A percentile compares a stretch with the other conserved stretches of the same genome.
Conservation (phyloP, 2,888 invertebrate genomes). For the Cyrtodaria siliqua region DNA sequence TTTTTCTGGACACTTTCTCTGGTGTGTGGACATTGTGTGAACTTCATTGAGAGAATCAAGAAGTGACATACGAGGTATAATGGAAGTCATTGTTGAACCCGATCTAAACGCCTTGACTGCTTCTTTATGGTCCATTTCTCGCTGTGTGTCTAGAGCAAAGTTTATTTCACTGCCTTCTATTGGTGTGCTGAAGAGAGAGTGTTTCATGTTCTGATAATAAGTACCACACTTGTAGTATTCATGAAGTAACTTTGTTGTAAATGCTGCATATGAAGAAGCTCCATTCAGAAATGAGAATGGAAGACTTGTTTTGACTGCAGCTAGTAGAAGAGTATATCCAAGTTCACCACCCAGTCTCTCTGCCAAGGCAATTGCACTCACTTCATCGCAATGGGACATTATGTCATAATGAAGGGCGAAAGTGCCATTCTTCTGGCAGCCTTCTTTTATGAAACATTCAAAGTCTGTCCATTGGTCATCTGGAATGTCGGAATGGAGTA, state of each 20-base stretch:
- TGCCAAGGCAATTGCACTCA: conserved; percentile 42
- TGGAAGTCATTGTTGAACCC: conserved; percentile 32
- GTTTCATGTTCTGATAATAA: conserved; percentile 42
- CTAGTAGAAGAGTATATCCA: conserved; percentile 54
- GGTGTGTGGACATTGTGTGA: not conserved
- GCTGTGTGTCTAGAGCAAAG: conserved; percentile 47
- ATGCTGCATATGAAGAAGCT: too few species aligned
- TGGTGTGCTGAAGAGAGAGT: conserved; percentile 41
- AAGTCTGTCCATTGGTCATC: too few species aligned
- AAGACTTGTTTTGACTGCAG: too few species aligned
- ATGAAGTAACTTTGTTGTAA: conserved; percentile 27
- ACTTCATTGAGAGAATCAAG: conserved; percentile 42
- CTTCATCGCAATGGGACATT: conserved; percentile 66
- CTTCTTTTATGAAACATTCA: conserved; percentile 7
- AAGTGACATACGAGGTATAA: conserved; percentile 41
- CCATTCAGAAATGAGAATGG: too few species aligned
- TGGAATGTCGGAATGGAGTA: too few species aligned
- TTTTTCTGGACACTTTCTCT: not conserved
- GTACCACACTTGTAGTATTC: conserved; percentile 29
- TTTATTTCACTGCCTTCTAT: conserved; percentile 36
- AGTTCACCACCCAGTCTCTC: conserved; percentile 51
- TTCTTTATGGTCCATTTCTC: conserved; percentile 54
- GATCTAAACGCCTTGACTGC: conserved; percentile 52
- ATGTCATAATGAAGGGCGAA: conserved; percentile 54
- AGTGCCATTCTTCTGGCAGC: conserved; percentile 30